These are phyloP conservation scores for Apeltes quadracus DNA, from an alignment of 2,113 vertebrate species.

Conservation along the genomic window DNA sequence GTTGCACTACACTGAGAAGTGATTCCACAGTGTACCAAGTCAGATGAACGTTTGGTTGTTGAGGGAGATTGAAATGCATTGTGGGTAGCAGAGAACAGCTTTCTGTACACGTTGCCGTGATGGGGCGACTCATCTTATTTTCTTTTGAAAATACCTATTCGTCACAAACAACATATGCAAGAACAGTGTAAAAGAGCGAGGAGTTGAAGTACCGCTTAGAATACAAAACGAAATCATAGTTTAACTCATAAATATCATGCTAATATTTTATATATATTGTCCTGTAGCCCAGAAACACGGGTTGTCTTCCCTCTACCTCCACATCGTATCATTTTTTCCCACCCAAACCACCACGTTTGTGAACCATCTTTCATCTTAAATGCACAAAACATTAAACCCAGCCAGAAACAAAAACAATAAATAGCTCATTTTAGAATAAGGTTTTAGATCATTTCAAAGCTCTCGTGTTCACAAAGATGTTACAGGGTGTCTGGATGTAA, in stretches of 20 bases:
- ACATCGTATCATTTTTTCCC: conserved; percentile 10
- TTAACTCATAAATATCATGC: conserved; percentile 77
- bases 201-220: conserved; percentile 55
- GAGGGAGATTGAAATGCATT: conserved; percentile 46
- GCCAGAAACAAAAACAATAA: conserved; percentile 36
- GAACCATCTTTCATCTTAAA: conserved; percentile 4
- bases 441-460: conserved; percentile 12
- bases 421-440: conserved; percentile 7
- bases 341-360: conserved; percentile 13
- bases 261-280: conserved; percentile 50
- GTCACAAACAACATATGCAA: conserved; percentile 71
- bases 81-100: conserved; percentile 27
- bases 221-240: conserved; percentile 46
- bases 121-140: conserved; percentile 28
- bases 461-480: background rate
- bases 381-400: conserved; percentile 19
- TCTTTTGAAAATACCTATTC: conserved; percentile 66
- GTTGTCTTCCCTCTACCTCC: conserved; percentile 52
- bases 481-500: background rate
- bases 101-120: conserved; percentile 22
- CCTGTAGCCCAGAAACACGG: conserved; percentile 59
- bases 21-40: conserved; percentile 46
- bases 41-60: conserved; percentile 8
- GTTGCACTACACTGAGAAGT: conserved; percentile 25
- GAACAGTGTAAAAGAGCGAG: conserved; percentile 64